Percentiles rank a stretch among this genome's conserved stretches.
phyloP scores from a whole-genome alignment of 2,797 vertebrate species.

The Ambastaia sidthimunki region DNA sequence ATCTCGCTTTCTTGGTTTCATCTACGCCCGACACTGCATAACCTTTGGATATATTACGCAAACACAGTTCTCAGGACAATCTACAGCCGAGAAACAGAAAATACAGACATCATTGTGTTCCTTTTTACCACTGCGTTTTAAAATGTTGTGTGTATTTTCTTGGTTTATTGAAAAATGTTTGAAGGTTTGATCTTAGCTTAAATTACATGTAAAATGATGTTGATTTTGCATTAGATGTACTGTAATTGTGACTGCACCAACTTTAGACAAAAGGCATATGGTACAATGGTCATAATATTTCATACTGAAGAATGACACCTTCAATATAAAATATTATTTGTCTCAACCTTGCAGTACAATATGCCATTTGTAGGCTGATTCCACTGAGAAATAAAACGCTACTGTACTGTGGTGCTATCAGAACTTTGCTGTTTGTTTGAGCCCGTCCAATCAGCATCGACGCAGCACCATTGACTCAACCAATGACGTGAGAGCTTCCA shows the following conservation, averaged over 20 bases:
- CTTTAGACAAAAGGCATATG: background rate
- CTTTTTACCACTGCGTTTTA: constrained; percentile 3
- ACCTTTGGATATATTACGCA: constrained; percentile 29
- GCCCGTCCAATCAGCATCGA: background rate
- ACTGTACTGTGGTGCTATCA: no score
- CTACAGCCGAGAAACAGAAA: constrained; percentile 9
- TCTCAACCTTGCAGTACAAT: no score
- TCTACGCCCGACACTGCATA: background rate
- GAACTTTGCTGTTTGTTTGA: no score
- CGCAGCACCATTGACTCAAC: background rate
- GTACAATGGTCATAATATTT: no score
- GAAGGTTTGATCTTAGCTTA: constrained; percentile 70
- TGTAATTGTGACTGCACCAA: constrained; percentile 64
- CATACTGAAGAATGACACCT: no score
- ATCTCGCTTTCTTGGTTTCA: constrained; percentile 21
- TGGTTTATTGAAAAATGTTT: constrained; percentile 69
- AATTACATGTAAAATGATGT: constrained; percentile 77
- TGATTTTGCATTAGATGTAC: constrained; percentile 66
- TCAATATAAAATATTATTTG: no score
- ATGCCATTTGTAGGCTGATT: no score
- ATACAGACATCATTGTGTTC: background rate
- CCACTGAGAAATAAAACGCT: no score
- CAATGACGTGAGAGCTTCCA: background rate
- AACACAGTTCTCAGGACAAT: constrained; percentile 6
- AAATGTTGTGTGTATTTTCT: constrained; percentile 25